phyloP scores from a whole-genome alignment of 2,888 invertebrate species.

The Spilarctia lutea region DNA sequence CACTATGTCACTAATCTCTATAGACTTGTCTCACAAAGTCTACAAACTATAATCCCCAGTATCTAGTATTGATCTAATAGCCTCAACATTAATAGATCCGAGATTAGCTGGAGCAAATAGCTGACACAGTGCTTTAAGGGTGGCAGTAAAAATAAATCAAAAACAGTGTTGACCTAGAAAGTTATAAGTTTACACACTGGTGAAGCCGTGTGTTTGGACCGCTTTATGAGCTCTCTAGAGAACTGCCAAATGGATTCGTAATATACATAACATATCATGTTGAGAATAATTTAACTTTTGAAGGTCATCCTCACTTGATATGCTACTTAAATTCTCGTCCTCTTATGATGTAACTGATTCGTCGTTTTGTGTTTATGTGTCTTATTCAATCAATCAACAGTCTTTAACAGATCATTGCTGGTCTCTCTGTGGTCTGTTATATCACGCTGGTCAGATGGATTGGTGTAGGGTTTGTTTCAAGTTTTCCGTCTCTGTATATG shows the following conservation, averaged over 20 bases:
- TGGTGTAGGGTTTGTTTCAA: no score
- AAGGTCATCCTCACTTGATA: neutral
- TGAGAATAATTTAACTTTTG: neutral
- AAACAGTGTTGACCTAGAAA: constrained; percentile 41
- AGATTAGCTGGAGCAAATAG: constrained; percentile 12
- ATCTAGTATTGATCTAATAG: neutral
- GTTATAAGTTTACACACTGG: constrained; percentile 36
- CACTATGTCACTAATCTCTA: neutral
- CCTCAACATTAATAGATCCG: constrained; percentile 3
- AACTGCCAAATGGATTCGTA: constrained; percentile 14
- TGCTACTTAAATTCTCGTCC: neutral
- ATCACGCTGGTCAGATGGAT: no score
- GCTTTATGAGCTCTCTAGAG: constrained; percentile 23
- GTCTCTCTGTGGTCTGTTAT: no score
- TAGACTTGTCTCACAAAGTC: constrained; percentile 2
- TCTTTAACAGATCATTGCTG: no score
- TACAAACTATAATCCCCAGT: neutral
- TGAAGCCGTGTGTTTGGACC: constrained; percentile 15
- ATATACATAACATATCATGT: constrained; percentile 16
- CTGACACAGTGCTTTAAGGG: constrained; percentile 16
- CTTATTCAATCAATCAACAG: no score
- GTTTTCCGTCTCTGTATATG: no score
- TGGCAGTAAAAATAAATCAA: constrained; percentile 39
- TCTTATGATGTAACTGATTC: no score
- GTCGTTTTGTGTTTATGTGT: no score